These are phyloP conservation scores for Enteromius fasciolatus DNA, from an alignment of 2,797 vertebrate species.

Conservation along the genomic window DNA sequence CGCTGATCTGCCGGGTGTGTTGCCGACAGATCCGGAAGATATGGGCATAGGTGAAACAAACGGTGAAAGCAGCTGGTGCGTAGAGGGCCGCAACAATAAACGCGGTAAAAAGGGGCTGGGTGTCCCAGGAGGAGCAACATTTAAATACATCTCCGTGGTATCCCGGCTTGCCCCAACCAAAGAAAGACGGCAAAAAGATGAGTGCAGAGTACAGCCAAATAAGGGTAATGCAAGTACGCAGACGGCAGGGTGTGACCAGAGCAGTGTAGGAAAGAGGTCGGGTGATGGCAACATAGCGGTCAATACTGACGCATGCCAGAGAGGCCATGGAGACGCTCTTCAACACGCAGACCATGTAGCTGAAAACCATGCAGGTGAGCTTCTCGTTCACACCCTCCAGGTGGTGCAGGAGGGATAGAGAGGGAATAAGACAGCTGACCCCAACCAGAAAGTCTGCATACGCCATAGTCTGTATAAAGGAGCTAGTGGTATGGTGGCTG, in stretches of 20 bases:
- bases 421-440: constrained; percentile 95
- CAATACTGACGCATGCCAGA: constrained; percentile 93
- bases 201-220: constrained; percentile 95
- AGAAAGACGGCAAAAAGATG: constrained; percentile 92
- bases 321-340: constrained; percentile 98
- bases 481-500: constrained; percentile 95
- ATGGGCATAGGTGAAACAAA: constrained; percentile 97
- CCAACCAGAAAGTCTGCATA: constrained; percentile 97
- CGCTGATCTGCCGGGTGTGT: constrained; percentile 94
- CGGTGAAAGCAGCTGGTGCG: constrained; percentile 89
- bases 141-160: constrained; percentile 95
- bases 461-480: constrained; percentile 99
- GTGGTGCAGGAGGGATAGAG: constrained; percentile 89
- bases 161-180: constrained; percentile 97
- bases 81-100: constrained; percentile 94
- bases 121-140: constrained; percentile 90
- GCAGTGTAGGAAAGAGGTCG: constrained; percentile 90
- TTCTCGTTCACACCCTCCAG: constrained; percentile 85
- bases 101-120: constrained; percentile 88
- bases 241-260: constrained; percentile 91
- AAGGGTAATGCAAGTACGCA: constrained; percentile 89
- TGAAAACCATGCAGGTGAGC: constrained; percentile 92
- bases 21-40: constrained; percentile 98
- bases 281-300: constrained; percentile 95
- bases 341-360: constrained; percentile 94